phyloP scores from a whole-genome alignment of 2,888 invertebrate genomes.

The Muscina levida region DNA sequence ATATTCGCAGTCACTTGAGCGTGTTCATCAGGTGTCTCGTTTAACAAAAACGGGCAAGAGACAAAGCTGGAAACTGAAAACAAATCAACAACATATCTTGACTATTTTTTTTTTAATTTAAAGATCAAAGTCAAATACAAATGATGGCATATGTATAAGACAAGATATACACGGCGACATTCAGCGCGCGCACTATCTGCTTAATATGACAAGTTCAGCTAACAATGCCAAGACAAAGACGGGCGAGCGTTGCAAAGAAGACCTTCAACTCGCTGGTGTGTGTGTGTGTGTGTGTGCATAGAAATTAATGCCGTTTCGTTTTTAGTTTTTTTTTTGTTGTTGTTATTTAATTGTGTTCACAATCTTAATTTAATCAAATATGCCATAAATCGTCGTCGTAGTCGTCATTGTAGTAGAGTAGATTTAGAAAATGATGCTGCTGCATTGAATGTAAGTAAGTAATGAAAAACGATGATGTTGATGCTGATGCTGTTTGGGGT shows the following conservation, averaged over 20 bases:
- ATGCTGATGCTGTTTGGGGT: neutral
- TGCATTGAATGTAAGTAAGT: too few species aligned
- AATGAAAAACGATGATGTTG: neutral
- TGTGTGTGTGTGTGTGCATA: too few species aligned
- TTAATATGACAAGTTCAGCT: neutral
- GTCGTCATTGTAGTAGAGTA: too few species aligned
- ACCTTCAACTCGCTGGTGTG: constrained; percentile 1
- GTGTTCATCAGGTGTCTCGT: constrained; percentile 9
- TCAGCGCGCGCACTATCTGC: too few species aligned
- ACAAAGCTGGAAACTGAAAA: neutral
- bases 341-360: too few species aligned
- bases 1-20: neutral
- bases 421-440: neutral
- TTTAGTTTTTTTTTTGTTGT: too few species aligned
- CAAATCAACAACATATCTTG: neutral
- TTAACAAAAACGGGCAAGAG: neutral
- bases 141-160: neutral
- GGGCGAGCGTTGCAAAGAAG: neutral
- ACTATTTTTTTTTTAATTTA: neutral
- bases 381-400: neutral
- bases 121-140: constrained; percentile 15
- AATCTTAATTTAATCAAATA: neutral
- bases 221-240: neutral
- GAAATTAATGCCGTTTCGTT: neutral
- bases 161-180: neutral